Evolutionary conservation across 1,140 invertebrate species (phyloP), one percentile per base, ranked within the genome.

Genomic region (Listronotus oregonensis): DNA sequence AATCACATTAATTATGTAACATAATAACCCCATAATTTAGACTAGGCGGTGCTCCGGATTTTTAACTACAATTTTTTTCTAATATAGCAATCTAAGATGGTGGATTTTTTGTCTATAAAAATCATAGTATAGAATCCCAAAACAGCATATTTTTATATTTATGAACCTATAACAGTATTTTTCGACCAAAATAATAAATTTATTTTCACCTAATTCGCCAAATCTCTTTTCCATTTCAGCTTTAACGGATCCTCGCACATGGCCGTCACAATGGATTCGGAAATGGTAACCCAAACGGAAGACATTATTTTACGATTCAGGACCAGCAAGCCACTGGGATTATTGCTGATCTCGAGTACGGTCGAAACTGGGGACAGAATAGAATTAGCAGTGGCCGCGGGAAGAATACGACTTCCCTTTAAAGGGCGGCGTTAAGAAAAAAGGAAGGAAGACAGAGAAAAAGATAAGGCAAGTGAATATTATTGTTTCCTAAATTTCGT

Each of bases 271-370:
- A 83, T 96, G 79, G 88, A 90, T 1, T 85, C 91, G n/a, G 31
- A 93, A 59, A 89, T 90, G 56, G 84, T 86, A 59, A 96, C 93
- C 0, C 94, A 98, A 80, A 94, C 93, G 0, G 96, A 99, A 79
- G 94, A 97, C 76, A n/a, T n/a, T n/a, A n/a, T 83, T 98, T 34
- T 84, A 90, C 18, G 95, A 37, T 97, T 98, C 79, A 87, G 89
- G 68, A 98, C 95, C 4, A 88, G 84, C n/a, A 85, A 89, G 71
- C 88, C 91, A 0, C n/a, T 85, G 57, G 87, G 92, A 9, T 79
- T 94, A 14, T 80, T 94, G 27, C 78, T 94, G 61, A 81, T 90
- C 34, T 92, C 90, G n/a, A 6, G 88, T 88, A 87, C 90, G 0
- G 88, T 92, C 46, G 86, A 89, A 71, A 89, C 89, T 0, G 85